Base-by-base conservation (phyloP, 2,797 vertebrate genomes). In the Mycteria americana region DNA sequence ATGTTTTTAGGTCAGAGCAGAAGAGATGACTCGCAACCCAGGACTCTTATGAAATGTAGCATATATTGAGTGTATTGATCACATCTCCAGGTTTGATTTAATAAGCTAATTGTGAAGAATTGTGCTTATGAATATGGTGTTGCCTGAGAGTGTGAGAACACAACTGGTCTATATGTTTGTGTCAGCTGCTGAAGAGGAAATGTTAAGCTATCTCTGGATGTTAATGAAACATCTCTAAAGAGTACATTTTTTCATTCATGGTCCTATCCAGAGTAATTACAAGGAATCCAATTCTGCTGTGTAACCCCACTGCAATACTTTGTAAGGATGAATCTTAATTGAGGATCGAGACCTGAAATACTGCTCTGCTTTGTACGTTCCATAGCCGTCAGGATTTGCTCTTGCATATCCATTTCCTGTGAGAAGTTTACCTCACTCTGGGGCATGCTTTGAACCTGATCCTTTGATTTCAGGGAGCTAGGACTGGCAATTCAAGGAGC, bases 361-460 rank as follows among this genome's bases (percentile, higher is more conserved):
- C 18, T 89, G 89, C 80, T 92, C 41, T 77, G 63, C 90, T 94
- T 93, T 77, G 63, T 95, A 48, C 4, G 23, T 85, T 95, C 89
- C 80, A 74, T 59, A 85, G 82, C 69, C 24, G 11, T 96, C 93
- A 93, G 93, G 82, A 85, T 92, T 96, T 96, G 74, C 74, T 94
- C 50, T 91, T 82, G 74, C 43, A 18, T 83, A 88, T 92, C 69
- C 74, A 89, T 93, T 97, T 97, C 84, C 91, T 94, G 85, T 93
- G 85, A 92, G 83, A 93, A 95, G 95, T 97, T 93, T 97, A 94
- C 85, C 81, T 85, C 80, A 86, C 93, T 96, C 89, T 83, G 60
- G 74, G 65, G 85, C 87, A 48, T 85, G 79, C 94, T 96, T 95
- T 94, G 93, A 96, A 97, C 94, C 92, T 27, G 65, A 56, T 91